Base-by-base conservation (phyloP, 1,140 invertebrate genomes). In the Armadillidium nasatum region DNA sequence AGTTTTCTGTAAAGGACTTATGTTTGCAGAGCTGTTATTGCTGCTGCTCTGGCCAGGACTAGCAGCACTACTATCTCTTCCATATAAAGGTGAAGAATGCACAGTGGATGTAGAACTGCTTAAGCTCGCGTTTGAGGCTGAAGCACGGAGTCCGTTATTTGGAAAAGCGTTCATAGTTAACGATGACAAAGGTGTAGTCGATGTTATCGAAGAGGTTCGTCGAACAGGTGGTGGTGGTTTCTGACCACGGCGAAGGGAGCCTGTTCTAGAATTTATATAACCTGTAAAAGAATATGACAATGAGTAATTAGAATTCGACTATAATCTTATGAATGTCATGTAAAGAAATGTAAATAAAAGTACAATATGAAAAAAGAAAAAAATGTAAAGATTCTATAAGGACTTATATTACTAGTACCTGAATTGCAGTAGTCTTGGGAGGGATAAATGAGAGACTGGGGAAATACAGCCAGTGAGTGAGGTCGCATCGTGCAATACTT, bases 181-280 rank as follows among this genome's bases (percentile, higher is more conserved):
- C 45, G 83, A 76, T 69, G 80, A 45, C 22, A 81, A 72, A 21
- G 80, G 75, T 7, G 82, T 69, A 11, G 85, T 85, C 60, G 85
- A 87, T 33, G 91, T 91, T 74, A 94, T 93, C 50, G 92, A 94
- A 0, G 94, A 93, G 11, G 93, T 94, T 54, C 93, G 87, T 78
- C 94, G 87, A 0, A 94, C 91, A 3, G 94, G 94, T 45, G 94
- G 94, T 44, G 92, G 91, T 44, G 92, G 92, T 84, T 94, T 90
- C 67, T 89, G 85, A 77, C 85, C 85, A 81, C 92, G 82, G 87
- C 87, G 80, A 88, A 85, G 23, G 88, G 87, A 81, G 71, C 80
- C 81, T 68, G 72, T 76, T 44, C 80, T 82, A 33, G 81, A 82
- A 67, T 82, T 82, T 78, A 82, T 83, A 73, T 84, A 82, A 78